Conservation (phyloP, 2,113 vertebrate species). For the Colaptes auratus region DNA sequence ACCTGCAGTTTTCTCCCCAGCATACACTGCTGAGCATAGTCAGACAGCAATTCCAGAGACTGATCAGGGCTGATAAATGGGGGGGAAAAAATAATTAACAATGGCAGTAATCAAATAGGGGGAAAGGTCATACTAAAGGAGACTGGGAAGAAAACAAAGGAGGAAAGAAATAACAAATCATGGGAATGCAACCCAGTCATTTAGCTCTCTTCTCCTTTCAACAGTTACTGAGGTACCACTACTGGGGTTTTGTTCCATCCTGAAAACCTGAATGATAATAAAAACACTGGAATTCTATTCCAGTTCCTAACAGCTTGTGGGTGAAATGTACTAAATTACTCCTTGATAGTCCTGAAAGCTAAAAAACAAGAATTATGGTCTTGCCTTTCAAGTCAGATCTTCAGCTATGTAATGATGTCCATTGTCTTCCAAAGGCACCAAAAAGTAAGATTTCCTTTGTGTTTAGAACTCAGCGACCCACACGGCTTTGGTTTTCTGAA, state of each 20-base stretch:
- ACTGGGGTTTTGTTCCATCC: background rate
- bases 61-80: conserved; percentile 79
- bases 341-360: background rate
- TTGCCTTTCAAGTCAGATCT: background rate
- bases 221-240: background rate
- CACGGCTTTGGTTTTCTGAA: too few species aligned
- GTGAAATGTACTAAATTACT: background rate
- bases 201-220: background rate
- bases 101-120: background rate
- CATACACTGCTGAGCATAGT: conserved; percentile 72
- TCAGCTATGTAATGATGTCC: background rate
- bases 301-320: background rate
- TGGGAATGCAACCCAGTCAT: background rate
- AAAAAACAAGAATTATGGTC: background rate
- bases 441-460: background rate
- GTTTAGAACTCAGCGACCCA: background rate
- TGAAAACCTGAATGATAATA: background rate
- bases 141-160: background rate
- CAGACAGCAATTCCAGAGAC: conserved; percentile 71
- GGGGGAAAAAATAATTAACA: background rate
- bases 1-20: conserved; percentile 68
- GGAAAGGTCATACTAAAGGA: background rate
- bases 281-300: background rate
- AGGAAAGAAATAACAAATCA: background rate
- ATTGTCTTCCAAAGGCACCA: background rate